Conservation (phyloP, 1,140 invertebrate species). For the Chionoecetes opilio region DNA sequence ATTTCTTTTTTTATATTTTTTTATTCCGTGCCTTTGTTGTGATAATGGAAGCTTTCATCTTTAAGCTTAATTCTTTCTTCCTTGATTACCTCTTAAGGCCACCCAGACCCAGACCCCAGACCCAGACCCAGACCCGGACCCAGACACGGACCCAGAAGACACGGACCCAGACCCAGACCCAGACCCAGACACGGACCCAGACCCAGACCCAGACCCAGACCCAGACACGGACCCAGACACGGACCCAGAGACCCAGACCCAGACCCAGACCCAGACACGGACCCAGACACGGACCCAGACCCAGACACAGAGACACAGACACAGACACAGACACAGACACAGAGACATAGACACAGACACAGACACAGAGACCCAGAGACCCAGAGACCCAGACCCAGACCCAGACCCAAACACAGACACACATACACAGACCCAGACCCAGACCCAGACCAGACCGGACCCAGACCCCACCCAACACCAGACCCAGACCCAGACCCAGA, state of each 20-base stretch:
- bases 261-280: background rate
- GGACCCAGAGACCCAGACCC: background rate
- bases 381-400: slow-evolving; percentile 35
- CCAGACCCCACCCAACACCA: background rate
- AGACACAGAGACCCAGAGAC: too few species aligned
- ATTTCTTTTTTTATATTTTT: too few species aligned
- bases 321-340: background rate
- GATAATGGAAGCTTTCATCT: too few species aligned
- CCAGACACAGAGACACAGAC: too few species aligned
- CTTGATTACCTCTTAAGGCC: too few species aligned
- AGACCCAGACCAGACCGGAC: background rate
- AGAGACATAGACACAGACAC: too few species aligned
- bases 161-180: background rate
- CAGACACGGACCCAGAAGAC: background rate
- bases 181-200: slow-evolving; percentile 33
- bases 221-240: slow-evolving; percentile 45
- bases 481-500: too few species aligned
- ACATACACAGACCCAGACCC: too few species aligned
- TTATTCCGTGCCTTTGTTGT: too few species aligned
- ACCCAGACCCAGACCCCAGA: too few species aligned
- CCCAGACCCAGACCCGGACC: background rate
- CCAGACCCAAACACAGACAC: slow-evolving; percentile 28
- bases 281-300: background rate
- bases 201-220: too few species aligned
- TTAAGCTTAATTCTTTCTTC: background rate